A percentile compares a stretch with the other conserved stretches of the same genome.
These are phyloP conservation scores for Ophraella communa DNA, from an alignment of 2,888 invertebrate genomes.

Conservation along the genomic window DNA sequence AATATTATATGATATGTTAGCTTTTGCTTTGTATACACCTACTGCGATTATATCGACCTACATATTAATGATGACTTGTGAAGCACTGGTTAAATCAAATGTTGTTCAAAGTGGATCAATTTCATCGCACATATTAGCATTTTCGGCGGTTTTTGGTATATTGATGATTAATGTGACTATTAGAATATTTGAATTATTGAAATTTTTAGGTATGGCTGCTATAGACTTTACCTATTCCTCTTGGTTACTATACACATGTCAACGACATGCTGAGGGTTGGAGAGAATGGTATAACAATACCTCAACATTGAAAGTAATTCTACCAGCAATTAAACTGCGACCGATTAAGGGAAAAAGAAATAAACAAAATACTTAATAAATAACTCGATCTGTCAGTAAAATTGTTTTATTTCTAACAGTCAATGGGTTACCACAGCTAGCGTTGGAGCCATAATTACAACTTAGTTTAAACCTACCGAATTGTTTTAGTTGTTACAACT, in stretches of 20 bases:
- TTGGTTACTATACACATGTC: conserved; percentile 57
- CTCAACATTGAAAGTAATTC: conserved; percentile 53
- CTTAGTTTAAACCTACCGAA: too few relatives aligned
- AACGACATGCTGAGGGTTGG: conserved; percentile 57
- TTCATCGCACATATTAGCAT: conserved; percentile 54
- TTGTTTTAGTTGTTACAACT: too few relatives aligned
- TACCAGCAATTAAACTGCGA: conserved; percentile 51
- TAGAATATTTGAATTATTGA: neutral
- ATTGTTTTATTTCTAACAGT: neutral
- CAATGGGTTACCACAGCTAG: too few relatives aligned
- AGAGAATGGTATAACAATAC: conserved; percentile 56
- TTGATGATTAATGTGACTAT: neutral
- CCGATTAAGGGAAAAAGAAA: conserved; percentile 17
- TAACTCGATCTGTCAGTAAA: neutral
- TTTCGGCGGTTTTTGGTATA: conserved; percentile 56
- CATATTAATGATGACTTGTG: conserved; percentile 58
- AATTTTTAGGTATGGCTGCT: conserved; percentile 47
- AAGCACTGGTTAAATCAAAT: conserved; percentile 52
- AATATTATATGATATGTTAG: conserved; percentile 61
- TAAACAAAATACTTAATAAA: neutral
- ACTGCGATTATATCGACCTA: conserved; percentile 60
- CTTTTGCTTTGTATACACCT: conserved; percentile 63
- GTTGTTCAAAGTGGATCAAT: conserved; percentile 46
- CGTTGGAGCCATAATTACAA: too few relatives aligned
- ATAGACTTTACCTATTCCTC: conserved; percentile 60